These are phyloP conservation scores for Pandion haliaetus DNA, from an alignment of 2,113 vertebrate species.

Conservation along the genomic window DNA sequence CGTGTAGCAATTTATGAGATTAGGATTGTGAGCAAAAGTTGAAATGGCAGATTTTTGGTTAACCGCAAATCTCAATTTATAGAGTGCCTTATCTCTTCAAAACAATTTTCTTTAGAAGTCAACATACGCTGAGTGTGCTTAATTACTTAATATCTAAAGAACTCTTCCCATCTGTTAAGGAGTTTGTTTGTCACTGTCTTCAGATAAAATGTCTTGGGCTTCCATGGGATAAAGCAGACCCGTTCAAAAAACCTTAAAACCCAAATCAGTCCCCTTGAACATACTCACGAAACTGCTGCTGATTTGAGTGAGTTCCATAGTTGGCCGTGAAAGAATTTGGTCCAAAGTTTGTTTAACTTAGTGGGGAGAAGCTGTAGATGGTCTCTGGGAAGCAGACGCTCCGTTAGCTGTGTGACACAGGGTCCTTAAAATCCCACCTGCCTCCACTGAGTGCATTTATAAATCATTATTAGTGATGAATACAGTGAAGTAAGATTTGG, in stretches of 20 bases:
- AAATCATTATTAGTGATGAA: neutral
- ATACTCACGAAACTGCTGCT: rapidly evolving
- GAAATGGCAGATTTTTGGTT: conserved; percentile 38
- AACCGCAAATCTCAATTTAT: conserved; percentile 15
- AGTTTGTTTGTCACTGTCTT: neutral
- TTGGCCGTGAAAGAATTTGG: neutral
- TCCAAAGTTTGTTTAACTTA: neutral
- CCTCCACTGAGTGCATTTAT: neutral
- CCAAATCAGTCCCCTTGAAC: neutral
- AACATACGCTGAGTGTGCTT: neutral
- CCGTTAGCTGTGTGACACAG: neutral
- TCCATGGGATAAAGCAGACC: neutral
- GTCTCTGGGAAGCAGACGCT: neutral
- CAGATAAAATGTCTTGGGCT: neutral
- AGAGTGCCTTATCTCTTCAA: conserved; percentile 32
- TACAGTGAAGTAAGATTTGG: neutral
- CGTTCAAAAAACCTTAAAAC: neutral
- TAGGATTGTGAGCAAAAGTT: conserved; percentile 39
- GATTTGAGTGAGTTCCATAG: neutral
- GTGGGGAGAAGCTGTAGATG: neutral
- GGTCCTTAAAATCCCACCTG: neutral
- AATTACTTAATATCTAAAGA: conserved; percentile 23
- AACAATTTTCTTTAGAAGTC: neutral
- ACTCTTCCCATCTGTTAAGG: neutral
- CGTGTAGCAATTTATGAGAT: conserved; percentile 21